Conservation (phyloP, 1,140 invertebrate genomes). For the Achroia grisella region DNA sequence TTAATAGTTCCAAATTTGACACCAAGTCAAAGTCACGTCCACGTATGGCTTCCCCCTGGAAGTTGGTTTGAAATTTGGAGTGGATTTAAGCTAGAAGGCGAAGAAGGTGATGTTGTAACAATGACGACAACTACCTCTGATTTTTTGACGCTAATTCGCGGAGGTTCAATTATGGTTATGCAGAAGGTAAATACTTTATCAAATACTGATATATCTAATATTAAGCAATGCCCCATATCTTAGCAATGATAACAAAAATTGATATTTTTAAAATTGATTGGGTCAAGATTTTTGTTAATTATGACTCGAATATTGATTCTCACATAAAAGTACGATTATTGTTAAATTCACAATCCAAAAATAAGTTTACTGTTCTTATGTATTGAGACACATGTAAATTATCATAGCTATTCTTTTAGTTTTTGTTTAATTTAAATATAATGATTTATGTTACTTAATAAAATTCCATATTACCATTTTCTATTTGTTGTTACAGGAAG, state of each 20-base stretch:
- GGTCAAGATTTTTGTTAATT: no score
- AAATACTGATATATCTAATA: background rate
- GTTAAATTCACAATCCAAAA: no score
- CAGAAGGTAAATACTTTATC: conserved; percentile 40
- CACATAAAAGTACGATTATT: no score
- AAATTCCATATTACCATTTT: conserved; percentile 1
- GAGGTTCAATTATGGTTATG: conserved; percentile 40
- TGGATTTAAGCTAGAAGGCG: conserved; percentile 29
- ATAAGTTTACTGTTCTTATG: no score
- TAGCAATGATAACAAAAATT: no score
- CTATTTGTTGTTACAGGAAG: conserved; percentile 32
- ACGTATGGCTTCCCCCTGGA: conserved; percentile 45
- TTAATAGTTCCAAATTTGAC: conserved; percentile 54
- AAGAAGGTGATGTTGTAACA: conserved; percentile 36
- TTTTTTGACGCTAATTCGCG: conserved; percentile 45
- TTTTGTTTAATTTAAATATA: no score
- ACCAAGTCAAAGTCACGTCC: conserved; percentile 45
- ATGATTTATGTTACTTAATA: no score
- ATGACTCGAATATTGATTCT: no score
- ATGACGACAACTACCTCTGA: conserved; percentile 52
- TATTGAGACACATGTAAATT: no score
- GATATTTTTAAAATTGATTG: no score
- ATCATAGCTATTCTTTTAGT: no score
- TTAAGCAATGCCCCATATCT: no score
- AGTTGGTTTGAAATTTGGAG: conserved; percentile 60